A percentile compares a stretch with the other conserved stretches of the same genome.
phyloP scores from a whole-genome alignment of 2,113 vertebrate genomes.

The Xiphorhynchus elegans region DNA sequence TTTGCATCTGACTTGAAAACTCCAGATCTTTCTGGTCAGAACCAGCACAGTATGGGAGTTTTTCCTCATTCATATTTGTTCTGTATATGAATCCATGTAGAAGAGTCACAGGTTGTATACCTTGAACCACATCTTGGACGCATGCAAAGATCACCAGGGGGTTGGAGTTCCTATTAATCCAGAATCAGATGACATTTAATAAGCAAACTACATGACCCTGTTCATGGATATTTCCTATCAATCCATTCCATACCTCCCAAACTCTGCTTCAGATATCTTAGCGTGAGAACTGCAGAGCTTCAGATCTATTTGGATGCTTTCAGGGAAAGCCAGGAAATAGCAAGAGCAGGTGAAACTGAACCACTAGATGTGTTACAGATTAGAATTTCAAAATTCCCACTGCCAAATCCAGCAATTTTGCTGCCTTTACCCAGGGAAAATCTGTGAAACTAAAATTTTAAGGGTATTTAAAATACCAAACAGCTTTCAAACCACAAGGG shows the following conservation, averaged over 20 bases:
- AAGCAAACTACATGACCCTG: background rate
- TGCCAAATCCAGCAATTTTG: background rate
- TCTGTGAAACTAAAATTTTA: background rate
- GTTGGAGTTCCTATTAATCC: background rate
- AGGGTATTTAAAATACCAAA: background rate
- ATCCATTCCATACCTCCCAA: background rate
- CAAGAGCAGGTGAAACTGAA: background rate
- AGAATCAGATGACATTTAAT: background rate
- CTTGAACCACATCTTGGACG: background rate
- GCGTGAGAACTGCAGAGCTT: background rate
- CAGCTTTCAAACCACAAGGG: fast-evolving
- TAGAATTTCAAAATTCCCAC: background rate
- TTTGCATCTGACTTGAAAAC: background rate
- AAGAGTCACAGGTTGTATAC: background rate
- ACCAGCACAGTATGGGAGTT: background rate
- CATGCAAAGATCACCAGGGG: background rate
- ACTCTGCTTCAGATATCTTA: background rate
- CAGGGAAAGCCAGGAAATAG: background rate
- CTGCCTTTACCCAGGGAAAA: background rate
- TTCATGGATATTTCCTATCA: background rate
- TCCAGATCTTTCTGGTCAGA: background rate
- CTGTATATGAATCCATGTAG: background rate
- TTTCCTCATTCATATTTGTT: background rate
- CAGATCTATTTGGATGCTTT: background rate
- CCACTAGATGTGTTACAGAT: background rate